These are phyloP conservation scores for Ptilodon capucinus DNA, from an alignment of 2,888 invertebrate genomes.

Conservation along the genomic window DNA sequence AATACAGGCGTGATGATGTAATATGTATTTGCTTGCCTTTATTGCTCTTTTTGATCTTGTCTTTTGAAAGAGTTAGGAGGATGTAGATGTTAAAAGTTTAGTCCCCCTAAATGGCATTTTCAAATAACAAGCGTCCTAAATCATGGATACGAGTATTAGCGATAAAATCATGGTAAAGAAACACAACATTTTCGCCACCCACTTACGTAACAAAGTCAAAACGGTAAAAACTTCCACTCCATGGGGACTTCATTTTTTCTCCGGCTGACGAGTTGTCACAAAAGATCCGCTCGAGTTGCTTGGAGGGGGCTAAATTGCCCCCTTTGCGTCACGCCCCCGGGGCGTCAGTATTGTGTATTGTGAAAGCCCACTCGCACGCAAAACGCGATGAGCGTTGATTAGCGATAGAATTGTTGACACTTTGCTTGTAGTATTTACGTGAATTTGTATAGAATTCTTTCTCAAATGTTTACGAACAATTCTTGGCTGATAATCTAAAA, in stretches of 20 bases:
- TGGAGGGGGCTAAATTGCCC: constrained; percentile 9
- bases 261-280: constrained; percentile 25
- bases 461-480: no score
- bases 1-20: no score
- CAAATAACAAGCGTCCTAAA: no score
- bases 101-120: no score
- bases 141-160: no score
- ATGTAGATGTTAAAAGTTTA: no score
- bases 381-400: constrained; percentile 6
- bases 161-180: no score
- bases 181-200: not conserved
- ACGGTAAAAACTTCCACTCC: constrained; percentile 24
- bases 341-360: constrained; percentile 16
- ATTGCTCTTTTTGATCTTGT: no score
- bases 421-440: not conserved
- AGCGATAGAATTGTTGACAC: not conserved
- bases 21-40: no score
- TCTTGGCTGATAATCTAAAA: no score
- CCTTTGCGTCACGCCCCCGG: constrained; percentile 7
- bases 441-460: not conserved
- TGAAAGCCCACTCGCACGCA: constrained; percentile 16
- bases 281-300: constrained; percentile 15
- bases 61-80: no score
- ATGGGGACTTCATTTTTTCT: constrained; percentile 13
- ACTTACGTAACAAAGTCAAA: constrained; percentile 12